Conservation (phyloP, 2,797 vertebrate genomes). For the Paratrypauchen microcephalus region DNA sequence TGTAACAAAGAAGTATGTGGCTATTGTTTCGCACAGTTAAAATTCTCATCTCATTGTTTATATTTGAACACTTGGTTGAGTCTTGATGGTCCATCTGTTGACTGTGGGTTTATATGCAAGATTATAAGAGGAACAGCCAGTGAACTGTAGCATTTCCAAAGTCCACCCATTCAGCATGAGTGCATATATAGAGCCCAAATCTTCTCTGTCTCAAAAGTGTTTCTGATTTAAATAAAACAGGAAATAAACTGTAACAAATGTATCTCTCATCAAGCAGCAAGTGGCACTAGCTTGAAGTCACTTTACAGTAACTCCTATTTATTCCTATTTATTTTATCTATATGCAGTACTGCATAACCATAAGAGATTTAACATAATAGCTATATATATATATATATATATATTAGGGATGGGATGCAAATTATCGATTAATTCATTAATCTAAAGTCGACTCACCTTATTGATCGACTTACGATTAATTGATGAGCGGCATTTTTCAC, state of each 20-base stretch:
- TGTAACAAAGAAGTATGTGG: conserved; percentile 1
- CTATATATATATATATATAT: too few relatives aligned
- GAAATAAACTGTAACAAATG: not conserved
- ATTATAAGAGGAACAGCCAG: conserved; percentile 8
- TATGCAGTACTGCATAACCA: too few relatives aligned
- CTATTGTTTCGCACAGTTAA: conserved; percentile 2
- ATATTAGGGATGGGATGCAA: too few relatives aligned
- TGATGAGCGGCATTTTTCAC: too few relatives aligned
- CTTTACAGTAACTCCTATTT: too few relatives aligned
- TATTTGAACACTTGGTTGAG: conserved; percentile 6
- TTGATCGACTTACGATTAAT: too few relatives aligned
- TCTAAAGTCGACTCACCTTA: too few relatives aligned
- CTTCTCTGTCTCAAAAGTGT: not conserved
- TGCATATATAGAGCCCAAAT: not conserved
- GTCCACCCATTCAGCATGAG: not conserved
- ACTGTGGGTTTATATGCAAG: not conserved
- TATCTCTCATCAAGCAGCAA: not conserved
- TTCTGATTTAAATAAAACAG: not conserved
- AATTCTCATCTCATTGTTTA: conserved; percentile 7
- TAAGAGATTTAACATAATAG: too few relatives aligned
- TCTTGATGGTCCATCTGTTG: conserved; percentile 11
- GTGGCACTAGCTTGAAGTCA: not conserved
- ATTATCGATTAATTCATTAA: too few relatives aligned
- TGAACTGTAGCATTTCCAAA: conserved; percentile 4
- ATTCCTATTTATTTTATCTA: too few relatives aligned